phyloP scores from a whole-genome alignment of 2,888 invertebrate species.

The Diogma glabrata region DNA sequence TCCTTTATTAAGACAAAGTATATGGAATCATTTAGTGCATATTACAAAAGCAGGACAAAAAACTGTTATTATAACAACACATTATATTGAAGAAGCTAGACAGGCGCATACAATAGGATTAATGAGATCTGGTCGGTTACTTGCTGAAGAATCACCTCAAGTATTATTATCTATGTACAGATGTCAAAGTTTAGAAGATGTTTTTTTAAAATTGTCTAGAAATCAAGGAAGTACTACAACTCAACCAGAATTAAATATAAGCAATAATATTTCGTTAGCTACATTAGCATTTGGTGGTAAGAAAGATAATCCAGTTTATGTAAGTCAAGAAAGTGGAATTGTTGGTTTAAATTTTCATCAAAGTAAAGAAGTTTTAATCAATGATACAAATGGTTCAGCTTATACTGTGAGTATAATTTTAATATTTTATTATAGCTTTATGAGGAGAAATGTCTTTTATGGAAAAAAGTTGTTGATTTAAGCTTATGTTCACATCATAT shows the following conservation, averaged over 20 bases:
- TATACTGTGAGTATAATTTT: conserved; percentile 24
- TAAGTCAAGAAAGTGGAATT: conserved; percentile 76
- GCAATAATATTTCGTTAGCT: conserved; percentile 68
- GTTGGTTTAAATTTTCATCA: conserved; percentile 82
- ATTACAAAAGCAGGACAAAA: conserved; percentile 83
- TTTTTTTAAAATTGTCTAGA: conserved; percentile 80
- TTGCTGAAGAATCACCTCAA: conserved; percentile 85
- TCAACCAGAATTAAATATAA: conserved; percentile 33
- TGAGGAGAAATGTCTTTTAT: no score
- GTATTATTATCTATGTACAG: conserved; percentile 72
- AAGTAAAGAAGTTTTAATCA: conserved; percentile 77
- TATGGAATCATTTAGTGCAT: conserved; percentile 87
- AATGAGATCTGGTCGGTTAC: conserved; percentile 81
- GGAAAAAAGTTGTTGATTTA: no score
- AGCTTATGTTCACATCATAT: no score
- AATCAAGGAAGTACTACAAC: conserved; percentile 50
- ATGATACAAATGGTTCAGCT: conserved; percentile 54
- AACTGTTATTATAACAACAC: conserved; percentile 85
- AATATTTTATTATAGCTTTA: no score
- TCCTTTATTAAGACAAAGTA: conserved; percentile 78
- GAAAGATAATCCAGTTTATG: conserved; percentile 70
- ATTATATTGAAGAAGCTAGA: conserved; percentile 91
- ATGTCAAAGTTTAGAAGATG: conserved; percentile 78
- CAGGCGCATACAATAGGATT: conserved; percentile 87
- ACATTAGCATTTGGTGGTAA: conserved; percentile 71